Base-by-base conservation (phyloP, 2,113 vertebrate genomes). In the Rhinoderma darwinii region DNA sequence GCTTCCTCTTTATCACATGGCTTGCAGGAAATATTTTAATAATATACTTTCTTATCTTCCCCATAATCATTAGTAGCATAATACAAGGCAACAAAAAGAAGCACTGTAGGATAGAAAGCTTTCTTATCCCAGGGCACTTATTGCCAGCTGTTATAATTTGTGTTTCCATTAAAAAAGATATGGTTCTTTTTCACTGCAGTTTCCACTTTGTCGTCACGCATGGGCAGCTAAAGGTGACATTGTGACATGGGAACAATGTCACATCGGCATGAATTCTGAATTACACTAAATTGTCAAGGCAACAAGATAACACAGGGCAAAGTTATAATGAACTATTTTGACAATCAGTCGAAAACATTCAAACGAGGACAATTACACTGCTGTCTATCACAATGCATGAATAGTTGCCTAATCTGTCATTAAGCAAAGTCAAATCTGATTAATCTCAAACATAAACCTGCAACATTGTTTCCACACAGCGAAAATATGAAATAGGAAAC, bases 271-370 rank as follows among this genome's bases (percentile, higher is more conserved):
- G 86, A 87, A 87, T 87, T 87, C 79, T 37, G 79, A 87, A 87
- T 87, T 74, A 87, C 86, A 82, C 78, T 75, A 74, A 87, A 87
- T 87, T 82, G 86, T 87, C 86, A 82, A 87, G 86, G 86, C 86
- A 87, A 87, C 78, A 82, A 87, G 86, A 87, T 87, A 87, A 87
- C 86, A 87, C 56, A 81, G 78, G 79, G 86, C 86, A 87, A 82
- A 87, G 86, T 87, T 82, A 87, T 82, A 87, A 87, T 87, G 86
- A 87, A 87, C 86, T 87, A 87, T 87, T 87, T 82, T 87, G 86
- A 87, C 85, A 87, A 87, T 87, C 77, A 81, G 85, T 82, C 27
- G 51, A 87, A 87, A 87, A 87, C 86, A 87, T 87, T 87, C 78
- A 87, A 82, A 87, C 39, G 41, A 87, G 79, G 78, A 87, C 86